A percentile compares a stretch with the other conserved stretches of the same genome.
These are phyloP conservation scores for Pelodytes ibericus DNA, from an alignment of 2,797 vertebrate genomes.

Conservation along the genomic window DNA sequence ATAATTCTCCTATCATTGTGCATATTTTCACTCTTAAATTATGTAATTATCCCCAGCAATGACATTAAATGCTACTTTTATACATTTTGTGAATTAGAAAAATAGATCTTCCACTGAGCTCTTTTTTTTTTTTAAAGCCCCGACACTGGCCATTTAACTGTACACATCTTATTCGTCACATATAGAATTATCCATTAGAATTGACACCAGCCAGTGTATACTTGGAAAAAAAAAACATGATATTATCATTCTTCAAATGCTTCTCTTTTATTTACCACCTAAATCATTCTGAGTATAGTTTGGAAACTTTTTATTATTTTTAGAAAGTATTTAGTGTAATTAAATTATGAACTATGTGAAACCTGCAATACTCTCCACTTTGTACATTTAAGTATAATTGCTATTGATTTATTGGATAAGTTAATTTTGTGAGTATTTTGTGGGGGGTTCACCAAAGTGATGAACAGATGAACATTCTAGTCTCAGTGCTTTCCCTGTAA, in stretches of 20 bases:
- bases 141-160: too few species aligned
- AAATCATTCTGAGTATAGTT: neutral
- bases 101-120: too few species aligned
- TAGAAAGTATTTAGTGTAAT: neutral
- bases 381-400: slow-evolving; percentile 7
- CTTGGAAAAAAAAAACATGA: too few species aligned
- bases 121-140: too few species aligned
- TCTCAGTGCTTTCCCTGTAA: neutral
- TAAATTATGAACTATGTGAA: neutral
- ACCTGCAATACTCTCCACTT: neutral
- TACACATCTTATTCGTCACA: too few species aligned
- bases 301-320: neutral
- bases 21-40: too few species aligned
- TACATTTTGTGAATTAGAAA: too few species aligned
- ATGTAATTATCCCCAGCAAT: too few species aligned
- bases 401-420: neutral
- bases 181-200: too few species aligned
- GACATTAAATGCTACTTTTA: too few species aligned
- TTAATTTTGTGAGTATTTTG: neutral
- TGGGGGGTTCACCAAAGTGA: neutral
- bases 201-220: too few species aligned
- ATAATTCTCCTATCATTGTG: too few species aligned
- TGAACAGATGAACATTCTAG: slow-evolving; percentile 2
- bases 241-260: neutral
- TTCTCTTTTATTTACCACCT: neutral